Percentiles rank a stretch among this genome's conserved stretches.
Evolutionary conservation across 2,888 invertebrate genomes (phyloP).

Genomic region (Lobophora halterata): DNA sequence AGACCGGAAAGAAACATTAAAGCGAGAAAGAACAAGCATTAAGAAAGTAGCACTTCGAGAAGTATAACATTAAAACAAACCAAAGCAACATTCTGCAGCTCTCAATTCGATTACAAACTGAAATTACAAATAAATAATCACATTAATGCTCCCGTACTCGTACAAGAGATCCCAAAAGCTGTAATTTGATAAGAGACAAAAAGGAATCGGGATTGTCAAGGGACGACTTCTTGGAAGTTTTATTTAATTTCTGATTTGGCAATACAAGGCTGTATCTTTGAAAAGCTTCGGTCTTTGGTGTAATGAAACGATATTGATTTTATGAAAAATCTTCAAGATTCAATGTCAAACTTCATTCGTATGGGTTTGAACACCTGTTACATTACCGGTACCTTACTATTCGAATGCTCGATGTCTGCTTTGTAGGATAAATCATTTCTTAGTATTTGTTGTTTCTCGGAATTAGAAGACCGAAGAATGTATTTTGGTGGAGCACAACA

Average conservation of each 20-base stretch:
- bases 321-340: slow-evolving; percentile 39
- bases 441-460: slow-evolving; percentile 43
- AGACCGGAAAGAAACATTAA: slow-evolving; percentile 1
- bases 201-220: slow-evolving; percentile 19
- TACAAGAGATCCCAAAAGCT: slow-evolving; percentile 13
- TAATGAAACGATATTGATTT: slow-evolving; percentile 47
- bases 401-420: slow-evolving; percentile 22
- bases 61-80: background rate
- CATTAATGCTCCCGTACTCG: slow-evolving; percentile 11
- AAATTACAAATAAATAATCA: slow-evolving; percentile 13
- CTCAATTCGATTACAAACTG: background rate
- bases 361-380: slow-evolving; percentile 65
- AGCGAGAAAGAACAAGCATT: background rate
- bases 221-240: slow-evolving; percentile 6
- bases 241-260: slow-evolving; percentile 16
- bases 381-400: slow-evolving; percentile 40
- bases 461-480: slow-evolving; percentile 44
- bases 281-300: slow-evolving; percentile 8
- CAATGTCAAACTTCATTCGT: slow-evolving; percentile 49
- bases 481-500: slow-evolving; percentile 50
- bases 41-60: background rate
- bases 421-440: slow-evolving; percentile 34
- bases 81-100: slow-evolving; percentile 6
- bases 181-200: slow-evolving; percentile 19
- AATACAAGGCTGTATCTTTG: slow-evolving; percentile 15